phyloP scores from a whole-genome alignment of 1,140 invertebrate genomes.

The Cyclina sinensis region DNA sequence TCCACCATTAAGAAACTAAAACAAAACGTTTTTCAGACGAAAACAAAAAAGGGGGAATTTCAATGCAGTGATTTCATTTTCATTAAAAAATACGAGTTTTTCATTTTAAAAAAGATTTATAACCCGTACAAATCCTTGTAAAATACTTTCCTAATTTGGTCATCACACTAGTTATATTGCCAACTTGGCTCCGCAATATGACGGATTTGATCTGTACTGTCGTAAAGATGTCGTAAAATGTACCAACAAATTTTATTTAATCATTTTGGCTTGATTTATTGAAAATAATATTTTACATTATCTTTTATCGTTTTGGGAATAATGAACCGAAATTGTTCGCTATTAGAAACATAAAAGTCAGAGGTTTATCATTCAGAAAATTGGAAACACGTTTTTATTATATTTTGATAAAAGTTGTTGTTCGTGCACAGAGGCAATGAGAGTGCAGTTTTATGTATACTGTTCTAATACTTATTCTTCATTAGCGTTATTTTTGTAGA shows the following conservation, averaged over 20 bases:
- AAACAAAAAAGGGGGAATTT: no score
- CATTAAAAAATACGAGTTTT: no score
- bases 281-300: conserved; percentile 36
- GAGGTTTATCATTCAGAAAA: conserved; percentile 13
- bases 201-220: not conserved
- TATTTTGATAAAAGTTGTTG: not conserved
- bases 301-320: conserved; percentile 28
- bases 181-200: not conserved
- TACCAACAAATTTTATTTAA: conserved; percentile 30
- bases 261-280: conserved; percentile 5
- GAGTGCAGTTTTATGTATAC: not conserved
- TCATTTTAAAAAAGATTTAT: no score
- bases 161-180: not conserved
- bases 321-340: not conserved
- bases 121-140: not conserved
- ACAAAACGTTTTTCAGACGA: no score
- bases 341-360: conserved; percentile 15
- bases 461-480: not conserved
- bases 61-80: no score
- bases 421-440: not conserved
- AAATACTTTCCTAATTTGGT: not conserved
- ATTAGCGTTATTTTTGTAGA: not conserved
- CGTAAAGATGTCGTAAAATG: conserved; percentile 10
- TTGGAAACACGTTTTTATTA: conserved; percentile 34
- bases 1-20: no score